Evolutionary conservation across 2,797 vertebrate genomes (phyloP).

Genomic region (Crenichthys baileyi): DNA sequence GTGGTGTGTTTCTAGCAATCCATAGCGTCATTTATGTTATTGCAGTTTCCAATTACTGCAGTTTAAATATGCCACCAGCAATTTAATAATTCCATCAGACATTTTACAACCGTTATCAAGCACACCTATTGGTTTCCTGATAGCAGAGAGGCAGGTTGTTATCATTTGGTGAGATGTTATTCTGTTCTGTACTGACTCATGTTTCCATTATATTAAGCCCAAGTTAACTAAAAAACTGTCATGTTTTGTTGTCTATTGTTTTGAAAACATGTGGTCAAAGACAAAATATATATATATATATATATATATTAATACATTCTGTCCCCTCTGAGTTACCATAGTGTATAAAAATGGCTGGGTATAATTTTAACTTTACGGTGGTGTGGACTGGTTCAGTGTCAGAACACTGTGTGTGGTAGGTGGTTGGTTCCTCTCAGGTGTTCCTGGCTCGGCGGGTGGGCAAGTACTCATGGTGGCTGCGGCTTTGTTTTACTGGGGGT

Average conservation of each 20-base stretch:
- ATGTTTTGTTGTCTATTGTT: too few species aligned
- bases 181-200: not conserved
- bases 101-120: not conserved
- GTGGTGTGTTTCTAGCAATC: too few species aligned
- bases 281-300: too few species aligned
- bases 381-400: not conserved
- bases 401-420: not conserved
- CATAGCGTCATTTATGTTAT: not conserved
- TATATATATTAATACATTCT: not conserved
- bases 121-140: not conserved
- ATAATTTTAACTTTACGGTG: not conserved
- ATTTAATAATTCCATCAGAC: not conserved
- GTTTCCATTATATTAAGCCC: too few species aligned
- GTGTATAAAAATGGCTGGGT: not conserved
- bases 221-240: too few species aligned
- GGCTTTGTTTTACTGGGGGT: not conserved
- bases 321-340: not conserved
- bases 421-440: not conserved
- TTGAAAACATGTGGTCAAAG: too few species aligned
- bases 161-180: not conserved
- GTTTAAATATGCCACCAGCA: not conserved
- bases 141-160: too few species aligned
- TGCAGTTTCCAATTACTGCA: not conserved
- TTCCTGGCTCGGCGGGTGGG: not conserved
- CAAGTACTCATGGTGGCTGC: not conserved